Evolutionary conservation across 2,888 invertebrate genomes (phyloP), one percentile per base, ranked within the genome.

Genomic region (Galerucella calmariensis): DNA sequence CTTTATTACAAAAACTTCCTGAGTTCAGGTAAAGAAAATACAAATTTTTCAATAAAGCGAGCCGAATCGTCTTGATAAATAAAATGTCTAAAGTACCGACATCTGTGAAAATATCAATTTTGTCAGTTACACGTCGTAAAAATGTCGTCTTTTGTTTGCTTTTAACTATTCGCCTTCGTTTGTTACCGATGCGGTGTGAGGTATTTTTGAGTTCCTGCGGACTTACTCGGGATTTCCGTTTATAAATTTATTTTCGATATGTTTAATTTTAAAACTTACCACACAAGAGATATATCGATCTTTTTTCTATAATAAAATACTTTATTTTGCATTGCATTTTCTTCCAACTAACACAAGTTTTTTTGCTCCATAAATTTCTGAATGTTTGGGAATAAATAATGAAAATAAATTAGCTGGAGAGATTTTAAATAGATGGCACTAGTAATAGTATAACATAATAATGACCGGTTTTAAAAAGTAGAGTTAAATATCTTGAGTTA

Each of bases 81-180:
- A 73, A 67, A 68, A 53, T 66, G n/a, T n/a, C n/a, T n/a, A n/a
- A n/a, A n/a, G 70, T 67, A 16, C 66, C 73, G 73, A 69, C 75
- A 75, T 72, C 73, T 75, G 77, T 77, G 63, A 70, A 77, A 77
- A 77, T 70, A 77, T 56, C 72, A 68, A 51, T 77, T 71, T 69
- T 72, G 77, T 77, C 77, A 59, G 58, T 73, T 62, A 63, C 78
- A 72, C 75, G 63, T 75, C 79, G 75, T 78, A 75, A 78, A 35
- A 35, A 78, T 69, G 76, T 59, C 69, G 70, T 73, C 76, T 73
- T 75, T 76, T 79, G 77, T 77, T 79, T 77, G 74, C 78, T 77
- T 78, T 77, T 75, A 69, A 75, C 77, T 79, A 56, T 79, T 76
- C 77, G 78, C 77, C 69, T 77, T 78, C 69, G 67, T 75, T 62